Conservation (phyloP, 2,113 vertebrate genomes). For the Spermophilus dauricus region DNA sequence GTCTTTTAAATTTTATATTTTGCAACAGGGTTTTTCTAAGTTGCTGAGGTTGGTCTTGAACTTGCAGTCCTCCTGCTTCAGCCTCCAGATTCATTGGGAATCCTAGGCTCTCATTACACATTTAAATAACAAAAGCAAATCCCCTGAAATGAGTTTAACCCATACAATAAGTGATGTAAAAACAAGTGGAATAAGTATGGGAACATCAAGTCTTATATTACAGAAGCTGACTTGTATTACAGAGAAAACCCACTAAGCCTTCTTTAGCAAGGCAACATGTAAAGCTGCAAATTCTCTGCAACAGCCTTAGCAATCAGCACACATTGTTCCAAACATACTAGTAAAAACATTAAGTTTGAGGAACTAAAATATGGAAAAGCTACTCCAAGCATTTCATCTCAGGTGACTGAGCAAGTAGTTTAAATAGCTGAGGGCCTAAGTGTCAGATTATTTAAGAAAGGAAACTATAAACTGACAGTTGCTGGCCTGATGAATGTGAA, state of each 20-base stretch:
- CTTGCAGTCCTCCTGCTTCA: no score
- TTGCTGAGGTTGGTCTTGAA: no score
- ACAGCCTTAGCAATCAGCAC: neutral
- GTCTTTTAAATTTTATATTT: no score
- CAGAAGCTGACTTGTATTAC: neutral
- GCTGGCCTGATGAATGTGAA: neutral
- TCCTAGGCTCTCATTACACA: neutral
- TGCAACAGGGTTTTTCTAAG: no score
- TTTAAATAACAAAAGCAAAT: conserved; percentile 70
- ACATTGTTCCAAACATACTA: neutral
- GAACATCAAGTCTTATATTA: neutral
- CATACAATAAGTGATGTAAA: conserved; percentile 35
- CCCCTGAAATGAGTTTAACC: conserved; percentile 42
- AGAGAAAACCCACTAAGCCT: conserved; percentile 18
- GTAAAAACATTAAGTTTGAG: neutral
- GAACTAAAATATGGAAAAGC: neutral
- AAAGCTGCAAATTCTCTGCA: neutral
- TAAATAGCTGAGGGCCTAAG: neutral
- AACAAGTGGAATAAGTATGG: neutral
- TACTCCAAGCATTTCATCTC: conserved; percentile 35
- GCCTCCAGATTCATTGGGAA: no score
- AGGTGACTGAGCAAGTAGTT: neutral
- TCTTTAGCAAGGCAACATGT: neutral
- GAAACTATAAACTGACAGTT: neutral
- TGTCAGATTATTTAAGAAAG: conserved; percentile 31